Conservation (phyloP, 2,888 invertebrate genomes). For the Platycheirus rosarum region DNA sequence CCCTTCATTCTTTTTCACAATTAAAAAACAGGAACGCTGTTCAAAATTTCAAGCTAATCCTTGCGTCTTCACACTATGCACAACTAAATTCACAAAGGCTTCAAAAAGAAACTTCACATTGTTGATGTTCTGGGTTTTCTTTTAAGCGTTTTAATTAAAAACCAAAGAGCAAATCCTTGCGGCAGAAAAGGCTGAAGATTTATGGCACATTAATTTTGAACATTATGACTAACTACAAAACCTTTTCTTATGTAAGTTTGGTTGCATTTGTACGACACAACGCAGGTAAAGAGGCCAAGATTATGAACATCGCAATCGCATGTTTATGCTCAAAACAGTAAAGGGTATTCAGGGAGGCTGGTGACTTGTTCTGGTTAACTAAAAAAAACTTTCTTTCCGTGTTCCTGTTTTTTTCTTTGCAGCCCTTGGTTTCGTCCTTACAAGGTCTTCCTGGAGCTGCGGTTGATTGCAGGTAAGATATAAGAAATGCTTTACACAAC, state of each 20-base stretch:
- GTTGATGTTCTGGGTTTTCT: neutral
- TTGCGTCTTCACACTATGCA: no score
- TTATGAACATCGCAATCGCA: slow-evolving; percentile 44
- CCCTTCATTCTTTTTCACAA: no score
- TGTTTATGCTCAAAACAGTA: slow-evolving; percentile 54
- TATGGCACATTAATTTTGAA: slow-evolving; percentile 63
- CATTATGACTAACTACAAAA: slow-evolving; percentile 38
- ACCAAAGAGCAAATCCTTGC: slow-evolving; percentile 34
- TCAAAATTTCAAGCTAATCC: no score
- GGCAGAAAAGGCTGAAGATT: slow-evolving; percentile 56
- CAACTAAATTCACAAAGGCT: no score
- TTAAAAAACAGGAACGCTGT: no score
- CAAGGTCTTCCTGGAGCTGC: slow-evolving; percentile 23
- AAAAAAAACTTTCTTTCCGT: slow-evolving; percentile 55
- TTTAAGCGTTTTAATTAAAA: slow-evolving; percentile 53
- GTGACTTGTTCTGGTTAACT: slow-evolving; percentile 58
- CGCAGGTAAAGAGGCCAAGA: slow-evolving; percentile 5
- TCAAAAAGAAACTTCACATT: slow-evolving; percentile 13
- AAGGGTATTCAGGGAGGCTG: slow-evolving; percentile 46
- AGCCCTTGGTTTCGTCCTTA: slow-evolving; percentile 1
- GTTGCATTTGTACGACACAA: slow-evolving; percentile 12
- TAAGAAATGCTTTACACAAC: slow-evolving; percentile 18
- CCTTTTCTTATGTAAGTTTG: slow-evolving; percentile 27
- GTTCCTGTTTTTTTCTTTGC: slow-evolving; percentile 21
- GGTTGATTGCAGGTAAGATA: slow-evolving; percentile 61